Evolutionary conservation across 2,888 invertebrate species (phyloP).

Genomic region (Apomyelois bistriatella): DNA sequence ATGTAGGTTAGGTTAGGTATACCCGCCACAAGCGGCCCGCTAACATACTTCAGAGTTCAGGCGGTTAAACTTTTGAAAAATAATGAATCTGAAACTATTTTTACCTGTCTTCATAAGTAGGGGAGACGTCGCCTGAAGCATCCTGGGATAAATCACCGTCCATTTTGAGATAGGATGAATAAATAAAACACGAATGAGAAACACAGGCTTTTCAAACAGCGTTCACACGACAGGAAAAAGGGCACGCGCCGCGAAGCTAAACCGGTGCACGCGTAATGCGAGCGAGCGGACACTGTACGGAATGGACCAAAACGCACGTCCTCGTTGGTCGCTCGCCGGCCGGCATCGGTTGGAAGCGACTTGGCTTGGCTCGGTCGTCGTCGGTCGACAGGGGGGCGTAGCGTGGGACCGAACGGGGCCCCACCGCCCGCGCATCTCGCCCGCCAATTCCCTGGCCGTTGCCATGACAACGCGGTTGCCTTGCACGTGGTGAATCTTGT

Average conservation of each 20-base stretch:
- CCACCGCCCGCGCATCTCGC: slow-evolving; percentile 15
- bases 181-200: slow-evolving; percentile 21
- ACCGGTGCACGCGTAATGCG: slow-evolving; percentile 43
- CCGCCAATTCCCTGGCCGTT: slow-evolving; percentile 13
- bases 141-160: slow-evolving; percentile 63
- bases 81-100: neutral
- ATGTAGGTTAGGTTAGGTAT: too few species aligned
- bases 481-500: slow-evolving; percentile 13
- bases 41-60: too few species aligned
- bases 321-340: slow-evolving; percentile 21
- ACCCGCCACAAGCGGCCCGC: too few species aligned
- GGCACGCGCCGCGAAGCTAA: slow-evolving; percentile 39
- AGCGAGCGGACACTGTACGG: slow-evolving; percentile 37
- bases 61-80: too few species aligned
- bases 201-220: slow-evolving; percentile 28
- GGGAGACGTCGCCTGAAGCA: slow-evolving; percentile 59
- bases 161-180: slow-evolving; percentile 36
- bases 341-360: slow-evolving; percentile 21
- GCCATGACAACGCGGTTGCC: slow-evolving; percentile 16
- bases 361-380: too few species aligned
- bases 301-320: slow-evolving; percentile 7
- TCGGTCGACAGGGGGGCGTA: slow-evolving; percentile 22
- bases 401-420: slow-evolving; percentile 15
- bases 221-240: slow-evolving; percentile 36
- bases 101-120: slow-evolving; percentile 67